Base-by-base conservation (phyloP, 2,888 invertebrate species). In the Cantharis nigra region DNA sequence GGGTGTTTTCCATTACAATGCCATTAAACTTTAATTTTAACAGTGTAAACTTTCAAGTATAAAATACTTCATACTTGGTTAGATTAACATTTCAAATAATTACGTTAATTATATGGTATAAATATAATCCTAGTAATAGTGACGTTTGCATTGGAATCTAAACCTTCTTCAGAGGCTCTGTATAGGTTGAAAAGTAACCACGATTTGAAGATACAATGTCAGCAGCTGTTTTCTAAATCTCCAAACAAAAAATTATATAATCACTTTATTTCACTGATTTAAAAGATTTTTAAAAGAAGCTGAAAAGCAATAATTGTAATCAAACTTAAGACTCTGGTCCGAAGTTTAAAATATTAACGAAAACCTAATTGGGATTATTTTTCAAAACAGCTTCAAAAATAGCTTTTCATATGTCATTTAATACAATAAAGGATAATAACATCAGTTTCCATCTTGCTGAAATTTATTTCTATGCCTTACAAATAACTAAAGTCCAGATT, bases 21-120 rank as follows among this genome's bases (percentile, higher is more conserved):
- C 49, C 30, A 73, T 73, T 73, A 73, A 73, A 67, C 65, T 67
- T 67, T 67, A 67, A 67, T 18, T 67, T 26, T 20, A 23, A 20
- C 26, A 20, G 65, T 67, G 23, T 23, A 67, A 20, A 26, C 20
- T 20, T 67, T 67, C n/a, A 49, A 49, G 49, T 9, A 49, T 49
- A n/a, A 49, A n/a, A n/a, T 49, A 9, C n/a, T n/a, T 49, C 13
- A 33, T 33, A 30, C 3, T 20, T 20, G 20, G 20, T 20, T 30
- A 30, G 10, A 30, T 30, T 33, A 33, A 33, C 11, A 49, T 49
- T 49, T 49, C 9, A 49, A 7, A 49, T 49, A 7, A 49, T 49
- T 49, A 49, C 49, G 49, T n/a, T 49, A n/a, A 49, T 49, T 49
- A 49, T 49, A 49, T 49, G n/a, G 49, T 49, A n/a, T n/a, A 49